Conservation (phyloP, 2,797 vertebrate species). For the Hydrocynus forskahlii region DNA sequence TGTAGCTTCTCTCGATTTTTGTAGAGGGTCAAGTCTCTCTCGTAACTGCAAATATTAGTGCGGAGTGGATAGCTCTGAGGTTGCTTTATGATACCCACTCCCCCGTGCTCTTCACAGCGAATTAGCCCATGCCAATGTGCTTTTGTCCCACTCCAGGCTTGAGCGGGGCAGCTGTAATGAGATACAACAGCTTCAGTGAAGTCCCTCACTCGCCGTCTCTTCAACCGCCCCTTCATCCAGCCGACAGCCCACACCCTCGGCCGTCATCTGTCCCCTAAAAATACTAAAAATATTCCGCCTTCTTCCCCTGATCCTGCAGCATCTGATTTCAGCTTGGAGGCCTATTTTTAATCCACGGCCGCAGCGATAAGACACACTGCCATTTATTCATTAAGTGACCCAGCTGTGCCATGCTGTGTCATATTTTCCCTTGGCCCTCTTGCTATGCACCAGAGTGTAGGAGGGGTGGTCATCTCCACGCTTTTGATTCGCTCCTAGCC, state of each 20-base stretch:
- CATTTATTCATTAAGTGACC: conserved; percentile 73
- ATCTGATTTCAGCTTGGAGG: conserved; percentile 71
- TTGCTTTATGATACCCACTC: conserved; percentile 20
- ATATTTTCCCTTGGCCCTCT: conserved; percentile 56
- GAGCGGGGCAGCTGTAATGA: conserved; percentile 38
- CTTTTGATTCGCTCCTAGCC: conserved; percentile 58
- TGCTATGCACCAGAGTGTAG: conserved; percentile 35
- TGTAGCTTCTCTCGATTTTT: conserved; percentile 10
- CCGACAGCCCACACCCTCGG: conserved; percentile 24
- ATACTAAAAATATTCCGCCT: conserved; percentile 65
- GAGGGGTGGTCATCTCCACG: conserved; percentile 40
- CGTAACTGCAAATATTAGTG: not conserved
- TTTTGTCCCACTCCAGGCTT: conserved; percentile 40
- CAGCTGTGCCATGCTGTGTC: conserved; percentile 56
- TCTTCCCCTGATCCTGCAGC: conserved; percentile 71
- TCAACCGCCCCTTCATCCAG: conserved; percentile 30
- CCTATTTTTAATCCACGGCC: conserved; percentile 74
- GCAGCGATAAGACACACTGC: conserved; percentile 67
- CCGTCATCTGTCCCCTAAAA: conserved; percentile 67
- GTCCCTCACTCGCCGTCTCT: conserved; percentile 38
- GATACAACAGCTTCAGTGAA: conserved; percentile 50
- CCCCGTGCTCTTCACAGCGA: conserved; percentile 31
- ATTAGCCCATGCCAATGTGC: conserved; percentile 34
- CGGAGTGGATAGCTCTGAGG: conserved; percentile 38
- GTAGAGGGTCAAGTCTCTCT: conserved; percentile 22